Conservation (phyloP, 2,113 vertebrate genomes). For the Albula goreensis region DNA sequence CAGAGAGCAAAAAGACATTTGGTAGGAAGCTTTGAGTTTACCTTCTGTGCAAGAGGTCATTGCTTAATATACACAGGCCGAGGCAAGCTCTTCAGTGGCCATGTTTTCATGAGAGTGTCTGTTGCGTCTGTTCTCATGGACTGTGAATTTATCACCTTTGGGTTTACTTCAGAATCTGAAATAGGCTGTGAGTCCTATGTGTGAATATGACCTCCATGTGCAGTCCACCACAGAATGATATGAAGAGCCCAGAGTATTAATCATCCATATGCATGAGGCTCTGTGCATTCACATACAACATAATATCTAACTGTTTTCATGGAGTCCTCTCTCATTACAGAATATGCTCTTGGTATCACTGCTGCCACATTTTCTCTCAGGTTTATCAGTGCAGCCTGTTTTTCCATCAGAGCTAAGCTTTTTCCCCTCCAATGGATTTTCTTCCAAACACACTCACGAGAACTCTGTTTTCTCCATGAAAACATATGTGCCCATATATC, state of each 20-base stretch:
- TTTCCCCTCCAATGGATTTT: not conserved
- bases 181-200: not conserved
- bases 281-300: constrained; percentile 1
- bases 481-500: not conserved
- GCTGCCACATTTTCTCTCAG: not conserved
- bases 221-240: not conserved
- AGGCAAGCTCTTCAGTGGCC: not conserved
- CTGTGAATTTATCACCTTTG: not conserved
- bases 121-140: not conserved
- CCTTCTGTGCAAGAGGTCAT: not conserved
- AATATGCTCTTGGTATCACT: constrained; percentile 11
- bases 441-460: not conserved
- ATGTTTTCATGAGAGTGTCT: not conserved
- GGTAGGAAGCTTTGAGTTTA: not conserved
- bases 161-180: not conserved
- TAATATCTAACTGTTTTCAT: not conserved
- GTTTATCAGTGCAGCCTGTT: not conserved
- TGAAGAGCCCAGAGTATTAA: not conserved
- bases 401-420: not conserved
- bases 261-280: not conserved
- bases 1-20: not conserved
- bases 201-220: not conserved
- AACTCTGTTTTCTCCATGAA: not conserved
- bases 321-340: constrained; percentile 7
- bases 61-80: not conserved